phyloP scores from a whole-genome alignment of 1,140 invertebrate species.

The Pogonomyrmex californicus region DNA sequence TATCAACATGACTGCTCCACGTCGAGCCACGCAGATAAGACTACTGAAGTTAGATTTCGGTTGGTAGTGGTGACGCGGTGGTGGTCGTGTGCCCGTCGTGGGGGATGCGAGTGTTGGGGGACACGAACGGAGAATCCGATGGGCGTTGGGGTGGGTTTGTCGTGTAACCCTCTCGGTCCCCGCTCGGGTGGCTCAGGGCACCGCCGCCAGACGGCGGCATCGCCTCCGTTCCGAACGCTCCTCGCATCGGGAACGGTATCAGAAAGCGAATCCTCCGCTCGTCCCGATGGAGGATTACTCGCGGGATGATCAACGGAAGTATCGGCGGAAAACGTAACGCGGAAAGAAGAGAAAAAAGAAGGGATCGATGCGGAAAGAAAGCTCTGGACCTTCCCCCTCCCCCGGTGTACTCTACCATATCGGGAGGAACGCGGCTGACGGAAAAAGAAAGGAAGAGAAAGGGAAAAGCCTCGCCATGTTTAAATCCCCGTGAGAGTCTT shows the following conservation, averaged over 20 bases:
- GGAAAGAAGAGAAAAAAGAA: constrained; percentile 1
- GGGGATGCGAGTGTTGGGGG: constrained; percentile 29
- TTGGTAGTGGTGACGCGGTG: constrained; percentile 43
- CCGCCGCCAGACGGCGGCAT: constrained; percentile 74
- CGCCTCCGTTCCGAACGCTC: neutral
- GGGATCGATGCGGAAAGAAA: constrained; percentile 31
- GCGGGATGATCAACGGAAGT: constrained; percentile 25
- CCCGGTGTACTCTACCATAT: neutral
- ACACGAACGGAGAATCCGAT: constrained; percentile 31
- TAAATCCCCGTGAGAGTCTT: constrained; percentile 70
- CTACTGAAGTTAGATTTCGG: constrained; percentile 33
- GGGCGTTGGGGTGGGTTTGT: constrained; percentile 66
- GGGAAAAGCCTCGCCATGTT: constrained; percentile 63
- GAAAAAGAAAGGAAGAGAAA: constrained; percentile 24
- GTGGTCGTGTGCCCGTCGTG: constrained; percentile 34
- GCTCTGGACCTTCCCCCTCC: neutral
- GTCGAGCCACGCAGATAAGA: neutral
- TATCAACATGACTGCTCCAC: neutral
- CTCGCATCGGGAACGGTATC: neutral
- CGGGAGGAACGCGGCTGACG: neutral
- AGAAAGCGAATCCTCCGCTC: neutral
- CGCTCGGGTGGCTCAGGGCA: constrained; percentile 74
- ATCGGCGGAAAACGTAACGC: neutral
- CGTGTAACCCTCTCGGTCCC: constrained; percentile 63
- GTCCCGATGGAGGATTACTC: constrained; percentile 7